A percentile compares a stretch with the other conserved stretches of the same genome.
These are phyloP conservation scores for Halcyon chelicuti DNA, from an alignment of 2,797 vertebrate species.

Conservation along the genomic window DNA sequence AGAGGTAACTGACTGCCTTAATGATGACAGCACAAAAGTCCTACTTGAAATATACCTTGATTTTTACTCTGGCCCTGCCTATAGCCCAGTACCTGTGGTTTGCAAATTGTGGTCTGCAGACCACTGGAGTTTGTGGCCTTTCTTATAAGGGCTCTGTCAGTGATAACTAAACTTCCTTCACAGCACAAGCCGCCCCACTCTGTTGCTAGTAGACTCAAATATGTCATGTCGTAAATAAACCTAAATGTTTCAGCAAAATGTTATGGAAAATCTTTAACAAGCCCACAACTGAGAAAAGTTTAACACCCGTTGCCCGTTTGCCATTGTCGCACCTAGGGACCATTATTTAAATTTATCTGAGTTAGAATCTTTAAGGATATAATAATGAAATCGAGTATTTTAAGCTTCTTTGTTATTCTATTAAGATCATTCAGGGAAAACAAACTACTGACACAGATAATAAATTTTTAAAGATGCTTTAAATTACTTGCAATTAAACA, in stretches of 20 bases:
- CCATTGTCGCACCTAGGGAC: neutral
- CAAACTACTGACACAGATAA: neutral
- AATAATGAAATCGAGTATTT: neutral
- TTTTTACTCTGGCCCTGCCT: neutral
- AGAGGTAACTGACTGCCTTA: neutral
- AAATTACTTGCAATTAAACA: neutral
- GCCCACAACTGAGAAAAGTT: neutral
- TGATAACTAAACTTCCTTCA: rapidly evolving
- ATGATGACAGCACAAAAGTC: neutral
- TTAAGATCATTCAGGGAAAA: neutral
- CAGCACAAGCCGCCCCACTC: neutral
- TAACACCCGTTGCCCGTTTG: neutral
- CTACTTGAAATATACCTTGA: neutral
- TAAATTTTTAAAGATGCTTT: neutral
- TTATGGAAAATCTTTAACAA: neutral
- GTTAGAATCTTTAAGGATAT: neutral
- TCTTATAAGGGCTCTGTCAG: neutral
- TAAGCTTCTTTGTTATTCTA: neutral
- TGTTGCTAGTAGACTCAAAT: neutral
- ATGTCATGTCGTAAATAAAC: neutral
- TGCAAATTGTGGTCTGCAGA: neutral
- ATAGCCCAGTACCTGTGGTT: rapidly evolving
- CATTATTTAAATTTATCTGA: neutral
- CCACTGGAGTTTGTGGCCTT: neutral
- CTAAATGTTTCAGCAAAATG: neutral